phyloP scores from a whole-genome alignment of 2,888 invertebrate species.

The Ceramica pisi region DNA sequence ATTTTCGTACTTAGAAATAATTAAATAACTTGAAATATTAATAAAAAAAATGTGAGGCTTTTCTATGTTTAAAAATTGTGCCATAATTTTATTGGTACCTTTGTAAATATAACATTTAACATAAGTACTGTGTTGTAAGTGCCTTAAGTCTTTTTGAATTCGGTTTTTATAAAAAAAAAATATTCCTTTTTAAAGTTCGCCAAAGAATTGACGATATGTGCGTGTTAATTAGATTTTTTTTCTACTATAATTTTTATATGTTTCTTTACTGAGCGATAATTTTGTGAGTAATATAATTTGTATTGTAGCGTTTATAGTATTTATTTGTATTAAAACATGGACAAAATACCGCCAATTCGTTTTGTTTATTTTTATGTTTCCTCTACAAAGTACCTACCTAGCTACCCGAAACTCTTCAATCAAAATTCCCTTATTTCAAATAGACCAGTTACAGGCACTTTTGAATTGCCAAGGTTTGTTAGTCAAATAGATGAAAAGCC shows the following conservation, averaged over 20 bases:
- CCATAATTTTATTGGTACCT: conserved; percentile 63
- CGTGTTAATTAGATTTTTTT: conserved; percentile 66
- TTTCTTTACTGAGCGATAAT: conserved; percentile 67
- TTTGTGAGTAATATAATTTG: conserved; percentile 77
- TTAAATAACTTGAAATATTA: conserved; percentile 28
- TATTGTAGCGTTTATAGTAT: conserved; percentile 80
- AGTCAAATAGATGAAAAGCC: no score
- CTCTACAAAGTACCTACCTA: background rate
- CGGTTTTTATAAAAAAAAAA: conserved; percentile 51
- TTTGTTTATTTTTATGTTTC: background rate
- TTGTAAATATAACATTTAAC: conserved; percentile 68
- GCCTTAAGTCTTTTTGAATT: conserved; percentile 51
- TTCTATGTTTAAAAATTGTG: conserved; percentile 48
- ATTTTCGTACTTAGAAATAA: conserved; percentile 63
- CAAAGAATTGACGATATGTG: conserved; percentile 68
- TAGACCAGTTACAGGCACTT: background rate
- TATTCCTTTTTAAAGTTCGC: conserved; percentile 60
- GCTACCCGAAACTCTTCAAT: background rate
- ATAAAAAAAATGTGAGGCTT: conserved; percentile 44
- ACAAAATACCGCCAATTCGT: conserved; percentile 43
- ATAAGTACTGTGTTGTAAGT: conserved; percentile 57
- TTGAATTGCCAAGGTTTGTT: no score
- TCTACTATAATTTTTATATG: conserved; percentile 71
- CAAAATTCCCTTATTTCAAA: no score
- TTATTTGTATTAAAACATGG: conserved; percentile 84